These are phyloP conservation scores for Garra rufa DNA, from an alignment of 2,113 vertebrate species.

Conservation along the genomic window DNA sequence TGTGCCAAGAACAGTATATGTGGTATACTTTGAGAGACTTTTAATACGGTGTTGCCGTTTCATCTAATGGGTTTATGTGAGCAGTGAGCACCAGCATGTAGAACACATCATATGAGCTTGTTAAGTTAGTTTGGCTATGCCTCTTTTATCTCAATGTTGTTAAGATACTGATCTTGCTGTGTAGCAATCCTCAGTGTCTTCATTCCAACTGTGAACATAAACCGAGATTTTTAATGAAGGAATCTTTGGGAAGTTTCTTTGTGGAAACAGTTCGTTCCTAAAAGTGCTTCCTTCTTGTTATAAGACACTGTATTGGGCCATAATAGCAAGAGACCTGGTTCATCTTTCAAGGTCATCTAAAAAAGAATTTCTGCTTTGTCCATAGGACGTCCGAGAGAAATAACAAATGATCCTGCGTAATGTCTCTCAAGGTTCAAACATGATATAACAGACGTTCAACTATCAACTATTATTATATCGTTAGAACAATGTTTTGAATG, in stretches of 20 bases:
- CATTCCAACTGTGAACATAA: not conserved
- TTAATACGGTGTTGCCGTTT: conserved; percentile 8
- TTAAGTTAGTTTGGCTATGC: not conserved
- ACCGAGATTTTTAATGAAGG: not conserved
- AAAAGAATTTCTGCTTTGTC: not conserved
- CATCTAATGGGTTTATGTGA: not conserved
- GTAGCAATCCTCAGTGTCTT: not conserved
- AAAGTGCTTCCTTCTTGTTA: conserved; percentile 11
- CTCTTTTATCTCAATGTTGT: not conserved
- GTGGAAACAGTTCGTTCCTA: not conserved
- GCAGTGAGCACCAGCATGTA: not conserved
- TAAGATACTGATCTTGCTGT: not conserved
- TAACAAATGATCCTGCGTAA: not conserved
- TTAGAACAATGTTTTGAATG: not conserved
- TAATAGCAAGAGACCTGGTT: not conserved
- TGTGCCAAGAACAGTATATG: not conserved
- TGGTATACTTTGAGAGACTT: not conserved
- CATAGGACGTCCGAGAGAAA: not conserved
- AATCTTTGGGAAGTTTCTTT: not conserved
- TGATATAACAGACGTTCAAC: not conserved
- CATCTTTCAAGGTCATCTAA: conserved; percentile 13
- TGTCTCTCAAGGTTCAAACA: not conserved
- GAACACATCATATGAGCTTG: not conserved
- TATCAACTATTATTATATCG: not conserved
- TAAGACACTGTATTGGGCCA: not conserved